Percentiles rank a stretch among this genome's conserved stretches.
phyloP scores from a whole-genome alignment of 2,797 vertebrate genomes.

The Otolemur crassicaudatus region DNA sequence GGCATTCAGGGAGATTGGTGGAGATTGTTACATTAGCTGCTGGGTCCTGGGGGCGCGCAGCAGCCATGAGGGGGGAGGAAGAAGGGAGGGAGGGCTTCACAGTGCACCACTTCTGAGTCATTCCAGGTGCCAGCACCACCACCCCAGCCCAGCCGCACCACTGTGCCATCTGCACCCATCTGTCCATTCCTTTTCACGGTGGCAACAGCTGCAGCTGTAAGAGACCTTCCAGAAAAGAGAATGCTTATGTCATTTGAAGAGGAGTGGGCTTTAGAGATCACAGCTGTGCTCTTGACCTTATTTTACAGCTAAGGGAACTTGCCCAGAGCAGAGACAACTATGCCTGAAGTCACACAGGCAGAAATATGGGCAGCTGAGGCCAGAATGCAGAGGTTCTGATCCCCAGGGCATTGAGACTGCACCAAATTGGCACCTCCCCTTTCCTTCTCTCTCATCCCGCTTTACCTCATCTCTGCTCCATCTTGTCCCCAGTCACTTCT shows the following conservation, averaged over 20 bases:
- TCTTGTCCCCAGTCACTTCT: not conserved
- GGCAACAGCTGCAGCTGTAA: not conserved
- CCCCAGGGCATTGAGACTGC: not conserved
- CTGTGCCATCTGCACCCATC: not conserved
- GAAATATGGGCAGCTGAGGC: not conserved
- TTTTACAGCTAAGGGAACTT: not conserved
- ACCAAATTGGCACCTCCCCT: not conserved
- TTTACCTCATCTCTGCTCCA: not conserved
- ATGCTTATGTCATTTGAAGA: not conserved
- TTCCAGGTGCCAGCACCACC: not conserved
- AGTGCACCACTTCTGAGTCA: not conserved
- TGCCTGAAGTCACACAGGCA: not conserved
- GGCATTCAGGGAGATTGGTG: conserved; percentile 55
- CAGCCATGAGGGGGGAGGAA: not conserved
- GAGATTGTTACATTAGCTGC: conserved; percentile 21
- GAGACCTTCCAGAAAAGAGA: not conserved
- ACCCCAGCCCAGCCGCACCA: not conserved
- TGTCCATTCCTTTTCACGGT: not conserved
- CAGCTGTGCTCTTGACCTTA: not conserved
- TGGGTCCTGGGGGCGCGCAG: conserved; percentile 56
- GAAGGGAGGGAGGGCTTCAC: not conserved
- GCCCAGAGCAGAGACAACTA: not conserved
- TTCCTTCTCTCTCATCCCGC: no score
- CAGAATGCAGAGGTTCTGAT: not conserved
- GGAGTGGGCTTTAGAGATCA: not conserved